Conservation (phyloP, 2,113 vertebrate species). For the Ondatra zibethicus region DNA sequence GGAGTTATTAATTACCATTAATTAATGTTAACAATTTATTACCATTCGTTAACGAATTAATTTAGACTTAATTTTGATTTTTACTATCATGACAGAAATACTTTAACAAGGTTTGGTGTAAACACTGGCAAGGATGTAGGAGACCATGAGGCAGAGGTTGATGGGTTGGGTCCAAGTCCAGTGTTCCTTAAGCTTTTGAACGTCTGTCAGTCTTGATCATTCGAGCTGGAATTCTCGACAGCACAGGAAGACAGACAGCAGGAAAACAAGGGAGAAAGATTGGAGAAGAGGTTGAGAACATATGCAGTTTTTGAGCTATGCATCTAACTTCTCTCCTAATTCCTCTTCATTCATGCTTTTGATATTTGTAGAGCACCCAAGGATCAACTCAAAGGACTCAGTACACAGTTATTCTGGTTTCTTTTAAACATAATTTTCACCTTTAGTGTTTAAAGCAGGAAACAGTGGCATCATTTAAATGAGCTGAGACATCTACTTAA, state of each 20-base stretch:
- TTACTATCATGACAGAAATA: background rate
- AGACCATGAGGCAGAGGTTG: background rate
- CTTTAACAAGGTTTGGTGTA: background rate
- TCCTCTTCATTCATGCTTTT: background rate
- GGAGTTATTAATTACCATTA: background rate
- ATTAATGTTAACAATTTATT: background rate
- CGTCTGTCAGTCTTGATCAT: background rate
- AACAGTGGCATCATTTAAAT: background rate
- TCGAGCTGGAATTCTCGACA: background rate
- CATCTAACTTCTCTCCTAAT: background rate
- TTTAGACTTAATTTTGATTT: constrained; percentile 49
- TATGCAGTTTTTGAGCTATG: background rate
- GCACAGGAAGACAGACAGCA: background rate
- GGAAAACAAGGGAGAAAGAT: background rate
- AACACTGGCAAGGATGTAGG: background rate
- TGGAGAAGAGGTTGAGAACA: background rate
- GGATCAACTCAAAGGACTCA: constrained; percentile 11
- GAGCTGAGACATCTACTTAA: background rate
- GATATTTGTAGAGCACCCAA: background rate
- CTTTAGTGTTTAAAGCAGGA: background rate
- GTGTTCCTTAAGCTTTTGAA: background rate
- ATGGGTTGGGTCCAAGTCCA: background rate
- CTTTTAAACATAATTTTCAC: constrained; percentile 1
- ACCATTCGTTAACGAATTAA: background rate
- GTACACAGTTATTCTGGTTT: background rate